phyloP scores from a whole-genome alignment of 2,113 vertebrate genomes.

The Jacana jacana region DNA sequence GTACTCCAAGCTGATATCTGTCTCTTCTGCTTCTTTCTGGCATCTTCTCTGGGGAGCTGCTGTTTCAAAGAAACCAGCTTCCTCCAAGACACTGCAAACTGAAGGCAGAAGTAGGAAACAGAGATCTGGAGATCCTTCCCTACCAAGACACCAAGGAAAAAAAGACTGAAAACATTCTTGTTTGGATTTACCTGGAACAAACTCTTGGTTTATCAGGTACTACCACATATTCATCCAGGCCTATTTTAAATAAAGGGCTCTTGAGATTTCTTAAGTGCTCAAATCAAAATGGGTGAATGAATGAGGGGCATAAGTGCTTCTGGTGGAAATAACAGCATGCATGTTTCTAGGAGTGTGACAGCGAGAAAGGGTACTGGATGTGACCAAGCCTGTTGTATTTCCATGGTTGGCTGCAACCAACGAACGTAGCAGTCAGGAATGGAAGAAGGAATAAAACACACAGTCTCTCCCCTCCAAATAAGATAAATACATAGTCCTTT shows the following conservation, averaged over 20 bases:
- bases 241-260: not conserved
- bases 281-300: not conserved
- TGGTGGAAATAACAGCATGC: not conserved
- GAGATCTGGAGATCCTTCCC: not conserved
- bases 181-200: not conserved
- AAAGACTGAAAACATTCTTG: not conserved
- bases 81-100: not conserved
- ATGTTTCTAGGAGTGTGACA: not conserved
- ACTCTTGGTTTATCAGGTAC: not conserved
- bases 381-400: too few relatives aligned
- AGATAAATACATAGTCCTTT: too few relatives aligned
- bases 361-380: too few relatives aligned
- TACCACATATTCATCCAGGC: not conserved
- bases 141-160: not conserved
- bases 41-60: not conserved
- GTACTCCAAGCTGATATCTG: not conserved
- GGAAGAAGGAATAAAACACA: too few relatives aligned
- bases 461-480: too few relatives aligned
- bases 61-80: not conserved
- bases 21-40: not conserved
- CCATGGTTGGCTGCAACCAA: too few relatives aligned
- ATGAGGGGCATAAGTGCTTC: not conserved
- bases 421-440: too few relatives aligned
- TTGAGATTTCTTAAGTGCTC: not conserved
- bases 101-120: not conserved